phyloP scores from a whole-genome alignment of 2,797 vertebrate genomes.

The Serranus cabrilla region DNA sequence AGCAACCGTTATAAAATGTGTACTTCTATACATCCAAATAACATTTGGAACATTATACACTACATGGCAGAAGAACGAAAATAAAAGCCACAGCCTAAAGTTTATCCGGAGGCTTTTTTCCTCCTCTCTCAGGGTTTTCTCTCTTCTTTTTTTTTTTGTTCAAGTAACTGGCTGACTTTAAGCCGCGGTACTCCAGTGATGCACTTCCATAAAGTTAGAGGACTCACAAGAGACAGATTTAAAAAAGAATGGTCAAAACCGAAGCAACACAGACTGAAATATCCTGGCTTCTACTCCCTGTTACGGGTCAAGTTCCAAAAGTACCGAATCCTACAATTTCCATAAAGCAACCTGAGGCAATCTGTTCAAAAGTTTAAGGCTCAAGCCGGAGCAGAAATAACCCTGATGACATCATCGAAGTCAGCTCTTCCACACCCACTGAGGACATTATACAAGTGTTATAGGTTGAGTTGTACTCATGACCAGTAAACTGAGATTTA shows the following conservation, averaged over 20 bases:
- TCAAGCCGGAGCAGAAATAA: not conserved
- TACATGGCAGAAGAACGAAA: conserved; percentile 2
- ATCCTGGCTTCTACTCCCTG: not conserved
- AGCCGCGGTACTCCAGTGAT: not conserved
- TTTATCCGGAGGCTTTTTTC: conserved; percentile 24
- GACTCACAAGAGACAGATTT: conserved; percentile 23
- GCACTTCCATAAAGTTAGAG: conserved; percentile 21
- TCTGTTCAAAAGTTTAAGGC: not conserved
- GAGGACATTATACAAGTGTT: not conserved
- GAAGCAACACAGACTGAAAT: conserved; percentile 8
- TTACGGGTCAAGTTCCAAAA: not conserved
- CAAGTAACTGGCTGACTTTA: conserved; percentile 12
- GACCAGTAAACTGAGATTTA: no score
- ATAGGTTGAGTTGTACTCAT: not conserved
- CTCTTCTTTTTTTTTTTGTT: no score
- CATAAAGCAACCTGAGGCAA: not conserved
- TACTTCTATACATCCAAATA: not conserved
- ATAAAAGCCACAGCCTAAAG: conserved; percentile 17
- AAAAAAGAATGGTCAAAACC: conserved; percentile 4
- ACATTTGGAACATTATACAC: not conserved
- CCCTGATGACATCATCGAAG: not conserved
- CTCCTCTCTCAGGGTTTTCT: not conserved
- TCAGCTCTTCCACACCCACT: not conserved
- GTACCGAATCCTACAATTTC: not conserved
- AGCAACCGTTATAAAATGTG: not conserved